Percentiles rank a stretch among this genome's conserved stretches.
Conservation (phyloP, 2,113 vertebrate genomes). For the Ochotona curzoniae region DNA sequence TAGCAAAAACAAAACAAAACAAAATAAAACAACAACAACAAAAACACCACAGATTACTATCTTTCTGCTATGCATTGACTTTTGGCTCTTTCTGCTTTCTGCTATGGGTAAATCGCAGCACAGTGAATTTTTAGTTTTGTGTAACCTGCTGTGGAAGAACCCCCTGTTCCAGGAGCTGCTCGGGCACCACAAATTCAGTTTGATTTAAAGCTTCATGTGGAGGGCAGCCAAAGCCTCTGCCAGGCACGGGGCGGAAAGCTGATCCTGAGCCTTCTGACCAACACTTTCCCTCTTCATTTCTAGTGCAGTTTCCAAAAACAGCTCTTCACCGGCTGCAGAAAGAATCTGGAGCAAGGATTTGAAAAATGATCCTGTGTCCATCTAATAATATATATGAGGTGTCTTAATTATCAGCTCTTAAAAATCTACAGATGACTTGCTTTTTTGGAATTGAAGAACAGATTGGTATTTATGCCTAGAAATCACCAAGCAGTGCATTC, state of each 20-base stretch:
- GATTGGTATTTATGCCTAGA: conserved; percentile 51
- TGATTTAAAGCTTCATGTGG: conserved; percentile 65
- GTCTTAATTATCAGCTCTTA: conserved; percentile 67
- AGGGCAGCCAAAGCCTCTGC: conserved; percentile 54
- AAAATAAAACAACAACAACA: background rate
- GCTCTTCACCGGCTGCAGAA: conserved; percentile 61
- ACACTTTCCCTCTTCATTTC: conserved; percentile 59
- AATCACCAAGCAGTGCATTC: conserved; percentile 57
- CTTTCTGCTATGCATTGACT: conserved; percentile 21
- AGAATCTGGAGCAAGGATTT: conserved; percentile 67
- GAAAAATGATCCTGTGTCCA: conserved; percentile 62
- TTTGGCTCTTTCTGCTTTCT: conserved; percentile 39
- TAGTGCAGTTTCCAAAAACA: conserved; percentile 77
- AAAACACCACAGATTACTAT: background rate
- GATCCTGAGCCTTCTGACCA: conserved; percentile 42
- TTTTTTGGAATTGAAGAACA: conserved; percentile 62
- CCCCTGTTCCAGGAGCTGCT: conserved; percentile 26
- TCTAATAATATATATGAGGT: conserved; percentile 78
- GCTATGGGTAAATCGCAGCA: conserved; percentile 28
- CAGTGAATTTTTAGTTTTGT: conserved; percentile 53
- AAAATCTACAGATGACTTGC: conserved; percentile 61
- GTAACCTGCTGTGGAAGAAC: conserved; percentile 41
- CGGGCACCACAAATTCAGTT: conserved; percentile 57
- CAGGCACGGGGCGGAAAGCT: conserved; percentile 61
- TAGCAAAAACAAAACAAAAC: too few species aligned